Percentiles rank a stretch among this genome's conserved stretches.
Evolutionary conservation across 2,797 vertebrate species (phyloP).

Genomic region (Natrix natrix): DNA sequence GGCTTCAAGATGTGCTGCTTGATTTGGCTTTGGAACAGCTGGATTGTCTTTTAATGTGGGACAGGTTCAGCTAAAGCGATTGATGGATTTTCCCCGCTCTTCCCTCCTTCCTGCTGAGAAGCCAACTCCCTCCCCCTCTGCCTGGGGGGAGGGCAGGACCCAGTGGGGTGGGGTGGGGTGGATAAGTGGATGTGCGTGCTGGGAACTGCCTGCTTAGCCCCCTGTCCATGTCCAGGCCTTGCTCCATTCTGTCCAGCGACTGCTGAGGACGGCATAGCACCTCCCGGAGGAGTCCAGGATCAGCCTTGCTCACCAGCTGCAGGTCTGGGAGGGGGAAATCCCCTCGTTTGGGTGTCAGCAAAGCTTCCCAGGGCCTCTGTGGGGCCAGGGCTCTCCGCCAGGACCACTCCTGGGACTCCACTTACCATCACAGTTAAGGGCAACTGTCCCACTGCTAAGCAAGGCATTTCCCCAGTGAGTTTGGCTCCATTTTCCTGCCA

Average conservation of each 20-base stretch:
- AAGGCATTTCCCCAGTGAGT: background rate
- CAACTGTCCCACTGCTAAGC: background rate
- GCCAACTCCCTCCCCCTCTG: background rate
- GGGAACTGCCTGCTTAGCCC: background rate
- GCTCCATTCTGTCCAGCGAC: background rate
- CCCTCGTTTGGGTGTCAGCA: background rate
- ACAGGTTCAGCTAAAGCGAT: background rate
- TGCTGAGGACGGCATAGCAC: rapidly evolving
- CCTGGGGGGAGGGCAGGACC: background rate
- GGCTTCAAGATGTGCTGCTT: background rate
- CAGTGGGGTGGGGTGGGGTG: background rate
- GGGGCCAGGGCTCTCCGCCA: background rate
- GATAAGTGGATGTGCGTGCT: background rate
- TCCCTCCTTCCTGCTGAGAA: background rate
- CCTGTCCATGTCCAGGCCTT: background rate
- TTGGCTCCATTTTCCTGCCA: background rate
- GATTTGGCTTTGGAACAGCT: background rate
- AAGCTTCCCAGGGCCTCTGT: background rate
- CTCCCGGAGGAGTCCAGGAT: background rate
- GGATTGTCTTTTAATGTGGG: background rate
- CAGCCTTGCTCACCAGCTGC: background rate
- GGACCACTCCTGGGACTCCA: background rate
- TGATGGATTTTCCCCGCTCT: background rate
- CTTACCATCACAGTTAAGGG: background rate
- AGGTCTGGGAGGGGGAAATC: background rate